phyloP scores from a whole-genome alignment of 92 coral and sea anemone species.

The Epizoanthus rinbou region DNA sequence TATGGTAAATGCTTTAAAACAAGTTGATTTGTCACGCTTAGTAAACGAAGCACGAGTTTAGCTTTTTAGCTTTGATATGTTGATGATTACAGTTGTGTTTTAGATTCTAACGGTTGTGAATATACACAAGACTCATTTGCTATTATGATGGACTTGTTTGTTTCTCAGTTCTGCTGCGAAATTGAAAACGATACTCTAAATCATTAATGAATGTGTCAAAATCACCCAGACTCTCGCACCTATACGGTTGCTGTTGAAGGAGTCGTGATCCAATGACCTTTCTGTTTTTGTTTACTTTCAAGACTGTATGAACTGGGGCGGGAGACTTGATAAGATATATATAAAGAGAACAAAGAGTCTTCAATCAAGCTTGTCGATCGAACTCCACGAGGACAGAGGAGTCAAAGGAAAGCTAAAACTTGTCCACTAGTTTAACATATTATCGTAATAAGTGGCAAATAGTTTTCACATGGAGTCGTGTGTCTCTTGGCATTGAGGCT shows the following conservation, averaged over 20 bases:
- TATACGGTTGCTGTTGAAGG: constrained; percentile 2
- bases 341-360: not conserved
- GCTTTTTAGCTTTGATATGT: not conserved
- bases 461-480: not conserved
- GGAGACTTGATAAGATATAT: not conserved
- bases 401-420: constrained; percentile 4
- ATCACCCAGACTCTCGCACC: not conserved
- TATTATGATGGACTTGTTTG: not conserved
- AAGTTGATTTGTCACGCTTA: constrained; percentile 1
- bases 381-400: not conserved
- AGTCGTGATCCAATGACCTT: constrained; percentile 13
- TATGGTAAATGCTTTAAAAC: not conserved
- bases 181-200: not conserved
- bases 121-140: not conserved
- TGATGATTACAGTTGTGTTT: not conserved
- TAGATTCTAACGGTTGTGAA: not conserved
- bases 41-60: not conserved
- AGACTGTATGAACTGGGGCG: constrained; percentile 16
- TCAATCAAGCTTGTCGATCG: constrained; percentile 12
- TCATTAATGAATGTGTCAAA: not conserved
- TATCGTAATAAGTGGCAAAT: not conserved
- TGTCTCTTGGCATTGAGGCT: not conserved
- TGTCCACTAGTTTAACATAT: not conserved
- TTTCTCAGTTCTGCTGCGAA: not conserved
- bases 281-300: constrained; percentile 11